Evolutionary conservation across 2,113 vertebrate species (phyloP).

Genomic region (Spizaetus ornatus): DNA sequence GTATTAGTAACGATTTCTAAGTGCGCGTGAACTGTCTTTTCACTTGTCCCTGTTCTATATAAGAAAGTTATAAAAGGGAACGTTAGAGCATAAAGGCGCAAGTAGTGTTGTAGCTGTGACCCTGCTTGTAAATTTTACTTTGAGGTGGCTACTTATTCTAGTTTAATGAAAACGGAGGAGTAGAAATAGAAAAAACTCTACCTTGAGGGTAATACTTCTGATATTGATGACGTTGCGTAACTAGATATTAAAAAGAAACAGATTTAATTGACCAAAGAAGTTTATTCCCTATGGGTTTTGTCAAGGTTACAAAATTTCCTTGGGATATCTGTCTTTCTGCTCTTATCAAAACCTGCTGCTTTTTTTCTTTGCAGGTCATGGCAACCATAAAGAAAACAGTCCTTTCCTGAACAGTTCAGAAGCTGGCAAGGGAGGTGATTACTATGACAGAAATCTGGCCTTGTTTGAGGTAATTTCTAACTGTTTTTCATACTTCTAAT

Average conservation of each 20-base stretch:
- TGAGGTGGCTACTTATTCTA: background rate
- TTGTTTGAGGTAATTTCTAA: conserved; percentile 88
- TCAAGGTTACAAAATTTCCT: background rate
- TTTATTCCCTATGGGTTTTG: background rate
- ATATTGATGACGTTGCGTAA: background rate
- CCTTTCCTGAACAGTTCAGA: conserved; percentile 88
- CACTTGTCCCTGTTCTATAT: rapidly evolving
- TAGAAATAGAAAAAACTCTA: background rate
- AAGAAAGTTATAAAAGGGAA: background rate
- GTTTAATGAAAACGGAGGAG: background rate
- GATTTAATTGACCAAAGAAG: background rate
- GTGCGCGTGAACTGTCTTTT: background rate
- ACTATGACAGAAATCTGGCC: conserved; percentile 94
- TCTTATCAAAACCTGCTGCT: background rate
- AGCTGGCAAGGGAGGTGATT: conserved; percentile 84
- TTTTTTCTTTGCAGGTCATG: conserved; percentile 78
- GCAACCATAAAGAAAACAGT: conserved; percentile 91
- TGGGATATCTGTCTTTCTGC: background rate
- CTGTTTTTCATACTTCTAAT: background rate
- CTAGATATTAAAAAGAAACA: background rate
- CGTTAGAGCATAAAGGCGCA: background rate
- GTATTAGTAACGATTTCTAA: background rate
- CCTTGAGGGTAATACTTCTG: background rate
- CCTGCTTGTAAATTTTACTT: background rate
- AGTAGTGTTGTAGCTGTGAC: background rate